Percentiles rank a stretch among this genome's conserved stretches.
Conservation (phyloP, 2,113 vertebrate genomes). For the Amblyornis subalaris region DNA sequence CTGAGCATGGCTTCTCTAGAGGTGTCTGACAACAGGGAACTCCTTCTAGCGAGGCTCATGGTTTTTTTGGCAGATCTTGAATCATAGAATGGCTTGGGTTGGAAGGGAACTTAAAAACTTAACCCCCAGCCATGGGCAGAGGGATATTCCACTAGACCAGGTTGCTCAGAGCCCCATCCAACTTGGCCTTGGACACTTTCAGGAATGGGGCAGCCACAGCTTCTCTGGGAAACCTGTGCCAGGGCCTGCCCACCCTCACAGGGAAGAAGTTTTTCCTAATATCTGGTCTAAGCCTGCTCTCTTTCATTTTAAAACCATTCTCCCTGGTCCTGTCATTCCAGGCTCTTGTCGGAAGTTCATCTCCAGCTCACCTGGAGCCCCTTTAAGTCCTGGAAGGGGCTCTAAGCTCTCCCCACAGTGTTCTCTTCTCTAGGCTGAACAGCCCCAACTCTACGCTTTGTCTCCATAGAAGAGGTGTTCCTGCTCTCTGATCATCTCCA, state of each 20-base stretch:
- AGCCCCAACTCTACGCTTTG: neutral
- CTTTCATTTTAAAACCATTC: neutral
- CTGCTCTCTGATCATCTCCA: neutral
- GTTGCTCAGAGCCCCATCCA: neutral
- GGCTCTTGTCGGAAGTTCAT: neutral
- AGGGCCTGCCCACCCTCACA: neutral
- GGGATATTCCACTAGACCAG: neutral
- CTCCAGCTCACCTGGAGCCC: neutral
- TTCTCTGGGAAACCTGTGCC: neutral
- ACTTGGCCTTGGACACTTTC: neutral
- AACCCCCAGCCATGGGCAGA: neutral
- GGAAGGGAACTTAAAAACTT: neutral
- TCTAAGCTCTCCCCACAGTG: neutral
- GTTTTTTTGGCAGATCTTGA: neutral
- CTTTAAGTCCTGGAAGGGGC: neutral
- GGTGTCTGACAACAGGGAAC: neutral
- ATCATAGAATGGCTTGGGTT: neutral
- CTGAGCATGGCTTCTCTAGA: neutral
- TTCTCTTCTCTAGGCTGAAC: neutral
- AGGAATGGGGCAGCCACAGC: neutral
- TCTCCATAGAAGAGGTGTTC: neutral
- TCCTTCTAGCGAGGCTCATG: neutral
- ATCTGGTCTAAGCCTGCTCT: neutral
- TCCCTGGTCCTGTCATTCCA: neutral
- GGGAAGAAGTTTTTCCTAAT: neutral